Conservation (phyloP, 2,797 vertebrate species). For the Enteromius treurensis region DNA sequence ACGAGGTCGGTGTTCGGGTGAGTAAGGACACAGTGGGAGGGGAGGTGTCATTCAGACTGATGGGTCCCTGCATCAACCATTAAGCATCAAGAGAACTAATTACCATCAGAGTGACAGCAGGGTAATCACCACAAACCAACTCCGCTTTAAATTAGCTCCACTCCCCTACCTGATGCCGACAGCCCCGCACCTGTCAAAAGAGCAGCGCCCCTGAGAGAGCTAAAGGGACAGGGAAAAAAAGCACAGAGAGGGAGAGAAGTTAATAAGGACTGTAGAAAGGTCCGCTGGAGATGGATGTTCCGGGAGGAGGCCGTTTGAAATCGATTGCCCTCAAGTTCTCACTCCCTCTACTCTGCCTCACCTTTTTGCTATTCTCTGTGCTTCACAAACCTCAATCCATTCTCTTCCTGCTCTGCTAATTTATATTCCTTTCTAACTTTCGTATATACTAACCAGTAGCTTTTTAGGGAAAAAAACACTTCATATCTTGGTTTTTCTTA, state of each 20-base stretch:
- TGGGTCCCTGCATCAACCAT: constrained; percentile 62
- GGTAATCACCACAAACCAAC: constrained; percentile 71
- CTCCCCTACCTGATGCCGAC: constrained; percentile 45
- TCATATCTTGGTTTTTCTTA: not conserved
- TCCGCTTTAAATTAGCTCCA: constrained; percentile 68
- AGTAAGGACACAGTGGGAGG: constrained; percentile 22
- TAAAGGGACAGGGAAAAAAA: not conserved
- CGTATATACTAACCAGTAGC: not conserved
- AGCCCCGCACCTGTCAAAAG: constrained; percentile 60
- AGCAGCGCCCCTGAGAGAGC: constrained; percentile 32
- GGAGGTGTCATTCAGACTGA: constrained; percentile 60
- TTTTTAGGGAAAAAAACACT: not conserved
- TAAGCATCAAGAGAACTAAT: constrained; percentile 72
- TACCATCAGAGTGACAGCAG: constrained; percentile 72
- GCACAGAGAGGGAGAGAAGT: constrained; percentile 35
- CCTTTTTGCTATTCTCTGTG: constrained; percentile 14
- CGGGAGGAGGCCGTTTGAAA: constrained; percentile 41
- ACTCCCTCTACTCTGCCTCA: constrained; percentile 12
- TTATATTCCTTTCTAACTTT: not conserved
- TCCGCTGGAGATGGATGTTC: constrained; percentile 44
- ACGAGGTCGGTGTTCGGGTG: constrained; percentile 3
- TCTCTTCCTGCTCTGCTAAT: constrained; percentile 11
- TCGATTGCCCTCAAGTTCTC: constrained; percentile 42
- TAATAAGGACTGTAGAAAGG: constrained; percentile 29
- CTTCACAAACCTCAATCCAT: not conserved